phyloP scores from a whole-genome alignment of 2,888 invertebrate genomes.

The Athrips mouffetella region DNA sequence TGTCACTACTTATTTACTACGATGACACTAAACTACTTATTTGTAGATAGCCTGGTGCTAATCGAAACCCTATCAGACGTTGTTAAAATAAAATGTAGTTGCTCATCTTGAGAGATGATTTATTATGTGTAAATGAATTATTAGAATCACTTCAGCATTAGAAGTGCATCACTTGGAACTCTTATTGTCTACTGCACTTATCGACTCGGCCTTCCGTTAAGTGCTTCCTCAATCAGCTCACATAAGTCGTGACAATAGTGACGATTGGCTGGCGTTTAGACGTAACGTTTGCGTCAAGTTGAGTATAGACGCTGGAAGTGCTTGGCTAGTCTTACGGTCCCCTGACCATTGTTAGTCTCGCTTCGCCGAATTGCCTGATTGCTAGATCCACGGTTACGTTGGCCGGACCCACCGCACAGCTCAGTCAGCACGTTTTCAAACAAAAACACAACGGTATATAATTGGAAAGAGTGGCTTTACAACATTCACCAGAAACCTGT shows the following conservation, averaged over 20 bases:
- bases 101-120: too few relatives aligned
- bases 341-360: constrained; percentile 16
- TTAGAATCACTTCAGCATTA: too few relatives aligned
- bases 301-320: constrained; percentile 4
- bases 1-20: too few relatives aligned
- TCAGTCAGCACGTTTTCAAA: constrained; percentile 1
- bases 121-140: too few relatives aligned
- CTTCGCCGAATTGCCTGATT: constrained; percentile 17
- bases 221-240: constrained; percentile 1
- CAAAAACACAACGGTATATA: constrained; percentile 10
- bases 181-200: too few relatives aligned
- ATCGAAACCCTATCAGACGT: too few relatives aligned
- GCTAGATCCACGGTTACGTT: constrained; percentile 9
- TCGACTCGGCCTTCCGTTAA: not conserved
- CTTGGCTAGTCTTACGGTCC: constrained; percentile 12
- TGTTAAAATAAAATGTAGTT: too few relatives aligned
- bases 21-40: too few relatives aligned
- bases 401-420: constrained; percentile 1
- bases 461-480: constrained; percentile 12
- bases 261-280: not conserved
- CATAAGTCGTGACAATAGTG: not conserved
- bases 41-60: too few relatives aligned
- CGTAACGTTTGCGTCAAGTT: not conserved
- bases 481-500: constrained; percentile 15
- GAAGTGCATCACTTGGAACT: too few relatives aligned